phyloP scores from a whole-genome alignment of 2,113 vertebrate genomes.

The Leptobrachium leishanense region DNA sequence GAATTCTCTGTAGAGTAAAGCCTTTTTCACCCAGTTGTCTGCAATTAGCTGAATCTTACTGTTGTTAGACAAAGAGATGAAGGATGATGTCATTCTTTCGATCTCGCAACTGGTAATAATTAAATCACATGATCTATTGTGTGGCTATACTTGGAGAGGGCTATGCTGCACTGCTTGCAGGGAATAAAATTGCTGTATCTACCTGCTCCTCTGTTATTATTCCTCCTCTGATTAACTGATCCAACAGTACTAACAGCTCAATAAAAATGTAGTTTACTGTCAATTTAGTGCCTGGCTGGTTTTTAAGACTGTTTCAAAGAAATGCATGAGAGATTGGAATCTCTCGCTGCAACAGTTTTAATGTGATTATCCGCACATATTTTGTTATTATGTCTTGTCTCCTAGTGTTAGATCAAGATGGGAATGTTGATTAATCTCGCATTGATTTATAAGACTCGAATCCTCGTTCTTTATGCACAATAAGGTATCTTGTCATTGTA shows the following conservation, averaged over 20 bases:
- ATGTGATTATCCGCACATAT: slow-evolving; percentile 22
- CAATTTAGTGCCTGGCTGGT: slow-evolving; percentile 41
- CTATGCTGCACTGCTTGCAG: not conserved
- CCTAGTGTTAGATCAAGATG: slow-evolving; percentile 10
- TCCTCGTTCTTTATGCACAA: not conserved
- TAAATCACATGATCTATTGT: slow-evolving; percentile 9
- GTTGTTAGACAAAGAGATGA: slow-evolving; percentile 27
- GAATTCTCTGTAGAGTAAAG: not conserved
- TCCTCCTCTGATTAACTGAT: slow-evolving; percentile 39
- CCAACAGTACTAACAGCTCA: slow-evolving; percentile 42
- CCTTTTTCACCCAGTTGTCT: slow-evolving; percentile 22
- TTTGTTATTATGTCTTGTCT: slow-evolving; percentile 7
- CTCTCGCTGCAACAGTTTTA: slow-evolving; percentile 20
- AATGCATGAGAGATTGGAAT: slow-evolving; percentile 28
- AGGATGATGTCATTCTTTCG: slow-evolving; percentile 26
- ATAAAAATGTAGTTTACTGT: slow-evolving; percentile 45
- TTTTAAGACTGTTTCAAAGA: slow-evolving; percentile 35
- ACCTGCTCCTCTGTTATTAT: slow-evolving; percentile 29
- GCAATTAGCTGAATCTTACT: slow-evolving; percentile 21
- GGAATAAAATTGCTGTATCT: slow-evolving; percentile 3
- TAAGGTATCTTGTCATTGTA: not conserved
- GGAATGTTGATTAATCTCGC: slow-evolving; percentile 8
- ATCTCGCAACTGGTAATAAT: slow-evolving; percentile 2
- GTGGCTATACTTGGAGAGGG: not conserved
- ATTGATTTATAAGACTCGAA: not conserved